Base-by-base conservation (phyloP, 2,797 vertebrate genomes). In the Helarctos malayanus region DNA sequence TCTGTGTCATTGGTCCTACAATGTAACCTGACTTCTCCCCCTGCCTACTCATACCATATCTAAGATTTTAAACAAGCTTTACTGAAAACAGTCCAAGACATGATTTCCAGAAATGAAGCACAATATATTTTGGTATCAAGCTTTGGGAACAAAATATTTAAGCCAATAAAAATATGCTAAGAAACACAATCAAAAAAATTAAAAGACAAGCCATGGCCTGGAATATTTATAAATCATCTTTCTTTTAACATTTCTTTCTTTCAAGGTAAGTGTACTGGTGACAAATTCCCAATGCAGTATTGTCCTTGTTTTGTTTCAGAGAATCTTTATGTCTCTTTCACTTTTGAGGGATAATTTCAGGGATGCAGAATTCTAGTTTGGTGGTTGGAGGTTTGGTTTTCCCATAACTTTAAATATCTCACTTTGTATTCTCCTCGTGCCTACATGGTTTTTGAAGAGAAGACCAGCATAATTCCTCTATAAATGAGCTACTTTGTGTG, bases 111-210 rank as follows among this genome's bases (percentile, higher is more conserved):
- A 96, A 80, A 90, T n/a, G 45, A 83, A 83, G 32, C 54, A 57
- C 7, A 32, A 65, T 57, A 41, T 54, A 96, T 91, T 89, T 83
- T 93, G 16, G 69, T 57, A 79, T 76, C 45, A 92, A 93, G 41
- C 19, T 90, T 96, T n/a, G 11, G 38, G 35, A 88, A 16, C 23
- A 88, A 94, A 96, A 87, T 82, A 73, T 25, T 76, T 47, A 88
- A 54, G 45, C 5, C 54, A 82, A 75, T 61, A 95, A 97, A 95
- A 95, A 93, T 69, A n/a, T 78, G 27, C 68, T 21, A 61, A 89
- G 86, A 71, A n/a, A 41, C 5, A 65, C 35, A 82, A 47, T 10
- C 63, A 11, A 76, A 92, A 78, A 90, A 89, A 78, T 29, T 75
- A 83, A 73, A 79, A 57, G 15, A 59, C 5, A 90, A 89, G 21